These are phyloP conservation scores for Diaperis boleti DNA, from an alignment of 2,888 invertebrate genomes.

Conservation along the genomic window DNA sequence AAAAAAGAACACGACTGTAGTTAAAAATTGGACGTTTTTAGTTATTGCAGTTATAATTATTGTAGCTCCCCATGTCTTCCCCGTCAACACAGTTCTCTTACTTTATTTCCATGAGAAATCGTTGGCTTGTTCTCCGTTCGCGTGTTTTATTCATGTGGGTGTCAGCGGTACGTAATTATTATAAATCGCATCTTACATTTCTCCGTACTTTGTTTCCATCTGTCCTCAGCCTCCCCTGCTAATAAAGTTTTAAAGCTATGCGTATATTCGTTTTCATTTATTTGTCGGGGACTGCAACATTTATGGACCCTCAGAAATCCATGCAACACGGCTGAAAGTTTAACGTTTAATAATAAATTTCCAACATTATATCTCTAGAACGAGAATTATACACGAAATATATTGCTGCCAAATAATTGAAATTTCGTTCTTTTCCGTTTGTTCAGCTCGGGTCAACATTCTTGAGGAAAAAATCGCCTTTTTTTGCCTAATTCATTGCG, in stretches of 20 bases:
- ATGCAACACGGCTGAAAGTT: conserved; percentile 13
- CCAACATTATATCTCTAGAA: conserved; percentile 17
- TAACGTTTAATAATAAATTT: conserved; percentile 28
- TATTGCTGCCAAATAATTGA: conserved; percentile 17
- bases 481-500: conserved; percentile 8
- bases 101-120: background rate
- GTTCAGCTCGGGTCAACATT: conserved; percentile 17
- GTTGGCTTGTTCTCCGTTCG: background rate
- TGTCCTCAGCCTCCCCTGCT: background rate
- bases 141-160: background rate
- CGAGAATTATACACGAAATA: conserved; percentile 11
- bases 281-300: conserved; percentile 1
- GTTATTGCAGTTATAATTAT: no score
- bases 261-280: background rate
- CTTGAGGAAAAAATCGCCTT: conserved; percentile 13
- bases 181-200: background rate
- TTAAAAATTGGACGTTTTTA: no score
- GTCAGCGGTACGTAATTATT: background rate
- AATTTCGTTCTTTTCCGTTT: conserved; percentile 13
- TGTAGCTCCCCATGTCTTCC: no score
- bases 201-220: background rate
- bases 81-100: no score
- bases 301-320: conserved; percentile 10
- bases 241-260: conserved; percentile 10
- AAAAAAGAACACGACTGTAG: no score